These are phyloP conservation scores for Tromatobia lineatoria DNA, from an alignment of 2,888 invertebrate species.

Conservation along the genomic window DNA sequence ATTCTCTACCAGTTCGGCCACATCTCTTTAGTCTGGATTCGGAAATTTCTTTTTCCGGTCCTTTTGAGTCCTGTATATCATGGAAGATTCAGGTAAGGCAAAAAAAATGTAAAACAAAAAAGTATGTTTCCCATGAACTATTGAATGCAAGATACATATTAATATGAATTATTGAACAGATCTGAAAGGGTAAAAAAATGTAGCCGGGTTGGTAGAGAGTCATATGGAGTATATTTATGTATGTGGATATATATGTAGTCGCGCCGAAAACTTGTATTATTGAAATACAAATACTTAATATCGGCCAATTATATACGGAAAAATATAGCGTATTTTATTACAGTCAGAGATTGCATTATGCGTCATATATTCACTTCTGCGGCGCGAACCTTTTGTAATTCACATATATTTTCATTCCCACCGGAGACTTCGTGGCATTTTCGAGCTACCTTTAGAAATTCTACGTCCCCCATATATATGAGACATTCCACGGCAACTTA, in stretches of 20 bases:
- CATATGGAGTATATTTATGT: neutral
- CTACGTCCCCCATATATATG: conserved; percentile 3
- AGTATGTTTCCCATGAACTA: too few species aligned
- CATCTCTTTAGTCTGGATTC: too few species aligned
- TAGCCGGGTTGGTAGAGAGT: too few species aligned
- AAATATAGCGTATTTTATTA: conserved; percentile 1
- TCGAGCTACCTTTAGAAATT: conserved; percentile 31
- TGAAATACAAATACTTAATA: neutral
- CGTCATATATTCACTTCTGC: neutral
- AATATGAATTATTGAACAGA: too few species aligned
- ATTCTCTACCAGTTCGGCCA: too few species aligned
- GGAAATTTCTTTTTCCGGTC: too few species aligned
- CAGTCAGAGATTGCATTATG: neutral
- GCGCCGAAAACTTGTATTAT: neutral
- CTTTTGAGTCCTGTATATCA: too few species aligned
- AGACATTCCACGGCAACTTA: neutral
- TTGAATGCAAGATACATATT: too few species aligned
- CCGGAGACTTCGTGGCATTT: neutral
- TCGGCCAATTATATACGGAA: neutral
- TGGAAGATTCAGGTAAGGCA: too few species aligned
- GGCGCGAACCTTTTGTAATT: neutral
- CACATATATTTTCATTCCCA: conserved; percentile 1
- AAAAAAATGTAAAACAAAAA: too few species aligned
- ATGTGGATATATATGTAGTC: too few species aligned
- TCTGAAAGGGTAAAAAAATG: too few species aligned